phyloP scores from a whole-genome alignment of 2,888 invertebrate species.

The Phragmatobia fuliginosa region DNA sequence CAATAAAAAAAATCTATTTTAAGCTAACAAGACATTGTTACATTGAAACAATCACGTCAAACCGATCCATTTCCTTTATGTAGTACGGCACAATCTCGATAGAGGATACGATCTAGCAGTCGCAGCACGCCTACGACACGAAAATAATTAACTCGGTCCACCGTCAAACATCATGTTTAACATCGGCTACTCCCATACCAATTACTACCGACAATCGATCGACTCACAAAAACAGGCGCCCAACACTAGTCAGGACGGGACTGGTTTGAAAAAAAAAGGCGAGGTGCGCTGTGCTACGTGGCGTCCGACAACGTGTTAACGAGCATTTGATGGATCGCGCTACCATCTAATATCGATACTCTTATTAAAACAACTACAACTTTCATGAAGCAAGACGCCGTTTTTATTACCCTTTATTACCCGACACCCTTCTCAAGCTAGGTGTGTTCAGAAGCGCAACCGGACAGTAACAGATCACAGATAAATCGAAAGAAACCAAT shows the following conservation, averaged over 20 bases:
- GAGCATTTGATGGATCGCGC: conserved; percentile 82
- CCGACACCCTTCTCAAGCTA: conserved; percentile 59
- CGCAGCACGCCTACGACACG: conserved; percentile 80
- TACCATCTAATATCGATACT: conserved; percentile 71
- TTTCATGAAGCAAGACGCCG: conserved; percentile 64
- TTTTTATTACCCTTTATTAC: conserved; percentile 66
- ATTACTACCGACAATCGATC: conserved; percentile 83
- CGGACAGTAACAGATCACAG: conserved; percentile 66
- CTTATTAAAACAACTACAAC: conserved; percentile 59
- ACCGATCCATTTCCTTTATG: conserved; percentile 75
- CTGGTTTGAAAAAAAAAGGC: conserved; percentile 67
- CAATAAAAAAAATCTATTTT: conserved; percentile 53
- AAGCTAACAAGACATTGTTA: conserved; percentile 68
- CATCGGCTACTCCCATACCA: conserved; percentile 84
- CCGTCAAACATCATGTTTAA: conserved; percentile 83
- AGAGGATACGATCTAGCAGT: conserved; percentile 72
- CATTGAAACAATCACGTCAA: conserved; percentile 57
- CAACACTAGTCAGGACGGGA: conserved; percentile 73
- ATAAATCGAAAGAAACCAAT: conserved; percentile 78
- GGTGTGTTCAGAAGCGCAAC: conserved; percentile 38
- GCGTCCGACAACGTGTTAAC: conserved; percentile 76
- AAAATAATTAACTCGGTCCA: conserved; percentile 84
- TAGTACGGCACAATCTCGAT: conserved; percentile 71
- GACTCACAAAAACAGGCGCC: conserved; percentile 74
- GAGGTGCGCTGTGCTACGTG: conserved; percentile 51